Evolutionary conservation across 2,113 vertebrate genomes (phyloP), one percentile per base, ranked within the genome.

Genomic region (Progne subis): DNA sequence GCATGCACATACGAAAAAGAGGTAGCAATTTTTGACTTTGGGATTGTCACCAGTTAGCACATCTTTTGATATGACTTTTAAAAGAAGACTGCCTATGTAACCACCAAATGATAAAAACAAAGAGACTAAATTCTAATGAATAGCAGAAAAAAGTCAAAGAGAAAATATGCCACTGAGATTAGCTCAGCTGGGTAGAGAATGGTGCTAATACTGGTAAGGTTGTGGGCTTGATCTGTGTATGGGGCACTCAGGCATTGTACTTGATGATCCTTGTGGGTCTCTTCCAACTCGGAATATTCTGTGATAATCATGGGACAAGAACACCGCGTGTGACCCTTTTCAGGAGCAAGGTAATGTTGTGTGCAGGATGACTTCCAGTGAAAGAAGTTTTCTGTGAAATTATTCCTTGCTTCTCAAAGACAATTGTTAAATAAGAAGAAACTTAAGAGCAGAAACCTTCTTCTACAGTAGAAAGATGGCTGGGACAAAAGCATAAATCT

Each of bases 201-300:
- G 12, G 3, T 57, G 43, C 29, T 41, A 8, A 29, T 29, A 25
- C 24, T 24, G 29, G 12, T 10, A n/a, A 10, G 19, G 34, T 20
- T 85, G 19, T 65, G 34, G 15, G 4, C 56, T 75, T 65, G 23
- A 41, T 41, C 43, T 5, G 9, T 47, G 12, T 24, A 29, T 19
- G 19, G n/a, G 18, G 4, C 43, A 34, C 29, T 61, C 47, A 28
- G 28, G 50, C n/a, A 6, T 3, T 53, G 17, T 16, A 24, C 60
- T 56, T 0, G 0, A 15, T 24, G 18, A n/a, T 57, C 19, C 19
- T 49, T 49, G 19, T 11, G 34, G 19, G 6, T 43, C 19, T n/a
- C 24, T 49, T 29, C 43, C 29, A 49, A 7, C 5, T 43, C 60
- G 34, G 34, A 41, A 57, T 43, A 34, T 43, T 41, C 24, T 57